phyloP scores from a whole-genome alignment of 1,140 invertebrate species.

The Mesaphorura yosii region DNA sequence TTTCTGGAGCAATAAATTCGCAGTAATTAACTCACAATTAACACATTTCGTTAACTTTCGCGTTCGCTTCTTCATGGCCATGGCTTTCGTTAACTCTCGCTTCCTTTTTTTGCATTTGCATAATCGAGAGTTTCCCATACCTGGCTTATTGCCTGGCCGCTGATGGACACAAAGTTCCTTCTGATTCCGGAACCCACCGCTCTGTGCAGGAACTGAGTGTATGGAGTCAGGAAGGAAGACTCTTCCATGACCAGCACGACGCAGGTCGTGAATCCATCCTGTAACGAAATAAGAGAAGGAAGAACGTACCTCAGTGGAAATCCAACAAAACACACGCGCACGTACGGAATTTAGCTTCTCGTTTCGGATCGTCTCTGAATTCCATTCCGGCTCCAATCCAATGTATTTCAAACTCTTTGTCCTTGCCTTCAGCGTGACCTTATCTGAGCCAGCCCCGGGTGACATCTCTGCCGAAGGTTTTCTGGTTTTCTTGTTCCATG shows the following conservation, averaged over 20 bases:
- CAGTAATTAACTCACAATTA: too few species aligned
- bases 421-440: neutral
- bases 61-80: too few species aligned
- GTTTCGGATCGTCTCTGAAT: neutral
- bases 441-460: too few species aligned
- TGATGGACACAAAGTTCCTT: neutral
- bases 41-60: too few species aligned
- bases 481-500: neutral
- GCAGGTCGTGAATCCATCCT: slow-evolving; percentile 12
- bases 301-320: neutral
- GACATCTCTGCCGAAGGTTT: neutral
- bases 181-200: slow-evolving; percentile 7
- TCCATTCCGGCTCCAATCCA: neutral
- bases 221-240: neutral
- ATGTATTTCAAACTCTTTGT: neutral
- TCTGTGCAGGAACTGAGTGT: neutral
- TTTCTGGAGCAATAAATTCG: neutral
- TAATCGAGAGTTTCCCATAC: too few species aligned
- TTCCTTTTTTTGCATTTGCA: too few species aligned
- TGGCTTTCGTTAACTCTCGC: too few species aligned
- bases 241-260: slow-evolving; percentile 10
- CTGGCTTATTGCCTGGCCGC: neutral
- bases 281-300: neutral
- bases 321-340: neutral
- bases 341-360: neutral